These are phyloP conservation scores for Triplophysa bombifrons DNA, from an alignment of 2,797 vertebrate genomes.

Conservation along the genomic window DNA sequence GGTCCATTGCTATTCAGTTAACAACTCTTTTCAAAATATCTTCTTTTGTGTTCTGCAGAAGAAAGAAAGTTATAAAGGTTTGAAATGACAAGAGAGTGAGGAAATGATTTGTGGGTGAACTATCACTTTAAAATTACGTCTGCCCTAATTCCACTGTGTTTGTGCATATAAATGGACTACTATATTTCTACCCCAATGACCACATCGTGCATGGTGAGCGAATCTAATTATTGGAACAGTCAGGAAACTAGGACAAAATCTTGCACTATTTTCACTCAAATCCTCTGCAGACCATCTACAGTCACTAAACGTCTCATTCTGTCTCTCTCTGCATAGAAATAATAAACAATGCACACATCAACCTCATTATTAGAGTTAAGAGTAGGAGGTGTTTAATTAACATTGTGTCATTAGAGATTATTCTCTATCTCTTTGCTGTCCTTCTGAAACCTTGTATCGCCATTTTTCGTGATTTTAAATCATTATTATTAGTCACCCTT, in stretches of 20 bases:
- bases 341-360: background rate
- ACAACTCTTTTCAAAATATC: too few species aligned
- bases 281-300: conserved; percentile 36
- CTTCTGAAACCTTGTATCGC: too few species aligned
- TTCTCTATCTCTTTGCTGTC: too few species aligned
- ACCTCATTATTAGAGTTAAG: conserved; percentile 13
- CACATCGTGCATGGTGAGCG: background rate
- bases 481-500: too few species aligned
- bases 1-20: too few species aligned
- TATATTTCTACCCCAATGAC: background rate
- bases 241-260: conserved; percentile 48
- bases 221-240: background rate
- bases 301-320: conserved; percentile 26
- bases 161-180: background rate
- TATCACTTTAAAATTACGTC: background rate
- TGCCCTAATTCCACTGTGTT: background rate
- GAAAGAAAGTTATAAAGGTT: too few species aligned
- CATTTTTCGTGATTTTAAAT: too few species aligned
- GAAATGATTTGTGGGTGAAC: too few species aligned
- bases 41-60: too few species aligned
- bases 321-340: background rate
- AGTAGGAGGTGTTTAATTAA: background rate
- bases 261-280: conserved; percentile 17
- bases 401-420: background rate
- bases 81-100: too few species aligned